Evolutionary conservation across 1,140 invertebrate species (phyloP), one percentile per base, ranked within the genome.

Genomic region (Tetranychus urticae): DNA sequence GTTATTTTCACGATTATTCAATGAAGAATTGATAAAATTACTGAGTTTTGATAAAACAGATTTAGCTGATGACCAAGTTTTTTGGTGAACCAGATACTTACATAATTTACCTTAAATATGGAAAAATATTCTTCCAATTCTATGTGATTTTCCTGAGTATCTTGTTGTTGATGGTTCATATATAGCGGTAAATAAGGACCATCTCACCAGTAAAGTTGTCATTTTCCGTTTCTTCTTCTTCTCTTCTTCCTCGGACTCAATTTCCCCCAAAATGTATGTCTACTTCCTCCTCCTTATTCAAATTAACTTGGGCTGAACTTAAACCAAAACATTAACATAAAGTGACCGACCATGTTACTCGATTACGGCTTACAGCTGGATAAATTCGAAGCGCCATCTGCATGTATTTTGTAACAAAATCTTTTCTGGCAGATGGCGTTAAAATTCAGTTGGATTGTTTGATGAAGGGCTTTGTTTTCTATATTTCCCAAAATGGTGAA

Each of bases 51-150:
- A 99, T 75, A 72, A 88, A 71, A 99, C 96, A 13, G 96, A 98
- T 5, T 72, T 99, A 60, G 96, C 96, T 31, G 84, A 97, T 76
- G 96, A 99, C 73, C 96, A 99, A 79, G 87, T 98, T 94, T 93
- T 92, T 99, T 67, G 92, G 92, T 8, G 78, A 89, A 64, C 93
- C 62, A 61, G 55, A 52, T 59, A 47, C 54, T 55, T 61, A 58
- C 60, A 34, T 61, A 7, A 64, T 65, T 55, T 65, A 65, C 56
- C 59, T 65, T 12, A 52, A 42, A 14, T 23, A 8, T 2, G 34
- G 42, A 31, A 14, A 50, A 37, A 63, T 56, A 62, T 61, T 23
- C 37, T 65, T 35, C 64, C 60, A 54, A 42, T 65, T 23, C 52
- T 65, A 33, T 64, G 62, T 33, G 35, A 61, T 46, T 37, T 55